phyloP scores from a whole-genome alignment of 2,888 invertebrate genomes.

The Rutpela maculata region DNA sequence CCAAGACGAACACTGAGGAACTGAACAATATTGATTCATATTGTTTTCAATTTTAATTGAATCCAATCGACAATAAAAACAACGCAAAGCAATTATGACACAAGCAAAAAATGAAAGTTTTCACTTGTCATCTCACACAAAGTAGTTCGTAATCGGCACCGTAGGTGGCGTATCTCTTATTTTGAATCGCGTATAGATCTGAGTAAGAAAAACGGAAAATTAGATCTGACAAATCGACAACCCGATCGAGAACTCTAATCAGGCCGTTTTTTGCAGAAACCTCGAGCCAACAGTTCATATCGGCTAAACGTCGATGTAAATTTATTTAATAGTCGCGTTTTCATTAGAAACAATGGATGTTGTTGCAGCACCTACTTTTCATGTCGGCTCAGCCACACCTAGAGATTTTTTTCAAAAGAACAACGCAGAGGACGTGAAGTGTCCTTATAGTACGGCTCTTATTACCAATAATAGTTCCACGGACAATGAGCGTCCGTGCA shows the following conservation, averaged over 20 bases:
- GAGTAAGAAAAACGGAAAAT: too few species aligned
- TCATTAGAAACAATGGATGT: slow-evolving; percentile 37
- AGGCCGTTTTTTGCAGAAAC: not conserved
- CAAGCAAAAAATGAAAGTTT: not conserved
- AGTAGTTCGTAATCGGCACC: too few species aligned
- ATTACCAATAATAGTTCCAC: slow-evolving; percentile 29
- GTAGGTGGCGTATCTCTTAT: too few species aligned
- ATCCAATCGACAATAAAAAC: too few species aligned
- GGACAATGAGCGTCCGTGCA: slow-evolving; percentile 7
- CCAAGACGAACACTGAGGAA: too few species aligned
- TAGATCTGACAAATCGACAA: not conserved
- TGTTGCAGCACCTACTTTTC: slow-evolving; percentile 36
- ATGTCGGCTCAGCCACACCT: slow-evolving; percentile 29
- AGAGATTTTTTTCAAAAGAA: slow-evolving; percentile 18
- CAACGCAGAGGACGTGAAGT: slow-evolving; percentile 23
- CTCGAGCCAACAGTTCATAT: slow-evolving; percentile 2
- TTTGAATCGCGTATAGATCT: too few species aligned
- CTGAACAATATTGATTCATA: too few species aligned
- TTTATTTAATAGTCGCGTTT: slow-evolving; percentile 20
- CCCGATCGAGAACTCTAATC: not conserved
- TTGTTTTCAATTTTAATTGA: too few species aligned
- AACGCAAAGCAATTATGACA: too few species aligned
- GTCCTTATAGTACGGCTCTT: slow-evolving; percentile 18
- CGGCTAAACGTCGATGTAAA: slow-evolving; percentile 19
- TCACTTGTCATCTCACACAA: too few species aligned